Conservation (phyloP, 2,797 vertebrate species). For the Cyprinodon diabolis region DNA sequence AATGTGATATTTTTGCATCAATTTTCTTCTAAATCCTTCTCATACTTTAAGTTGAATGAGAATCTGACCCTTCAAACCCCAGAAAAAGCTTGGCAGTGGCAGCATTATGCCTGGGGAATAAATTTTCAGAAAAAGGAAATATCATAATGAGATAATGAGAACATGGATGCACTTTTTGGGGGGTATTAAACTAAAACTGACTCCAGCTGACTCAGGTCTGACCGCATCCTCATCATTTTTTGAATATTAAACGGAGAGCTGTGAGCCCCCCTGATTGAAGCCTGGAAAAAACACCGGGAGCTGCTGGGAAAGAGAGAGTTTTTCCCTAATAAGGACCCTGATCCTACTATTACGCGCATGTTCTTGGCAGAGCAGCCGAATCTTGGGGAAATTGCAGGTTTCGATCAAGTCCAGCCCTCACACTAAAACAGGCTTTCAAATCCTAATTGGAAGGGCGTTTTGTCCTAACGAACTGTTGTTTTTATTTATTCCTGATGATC, state of each 20-base stretch:
- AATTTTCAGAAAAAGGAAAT: not conserved
- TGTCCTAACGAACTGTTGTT: conserved; percentile 12
- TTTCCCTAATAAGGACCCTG: conserved; percentile 22
- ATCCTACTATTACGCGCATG: conserved; percentile 48
- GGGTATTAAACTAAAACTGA: not conserved
- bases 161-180: not conserved
- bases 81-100: not conserved
- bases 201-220: not conserved
- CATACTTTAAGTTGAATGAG: not conserved
- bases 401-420: not conserved
- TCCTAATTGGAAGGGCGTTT: conserved; percentile 16
- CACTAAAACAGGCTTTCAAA: not conserved
- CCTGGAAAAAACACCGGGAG: conserved; percentile 10
- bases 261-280: conserved; percentile 45
- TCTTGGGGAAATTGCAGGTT: conserved; percentile 13
- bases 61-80: not conserved
- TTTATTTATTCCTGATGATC: conserved; percentile 39
- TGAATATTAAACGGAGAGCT: conserved; percentile 17
- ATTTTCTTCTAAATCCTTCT: not conserved
- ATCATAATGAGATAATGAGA: not conserved
- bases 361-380: conserved; percentile 6
- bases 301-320: conserved; percentile 12
- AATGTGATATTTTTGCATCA: not conserved
- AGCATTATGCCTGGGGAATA: not conserved
- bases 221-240: conserved; percentile 7